Evolutionary conservation across 1,140 invertebrate species (phyloP), one percentile per base, ranked within the genome.

Genomic region (Hyposmocoma kahamanoa): DNA sequence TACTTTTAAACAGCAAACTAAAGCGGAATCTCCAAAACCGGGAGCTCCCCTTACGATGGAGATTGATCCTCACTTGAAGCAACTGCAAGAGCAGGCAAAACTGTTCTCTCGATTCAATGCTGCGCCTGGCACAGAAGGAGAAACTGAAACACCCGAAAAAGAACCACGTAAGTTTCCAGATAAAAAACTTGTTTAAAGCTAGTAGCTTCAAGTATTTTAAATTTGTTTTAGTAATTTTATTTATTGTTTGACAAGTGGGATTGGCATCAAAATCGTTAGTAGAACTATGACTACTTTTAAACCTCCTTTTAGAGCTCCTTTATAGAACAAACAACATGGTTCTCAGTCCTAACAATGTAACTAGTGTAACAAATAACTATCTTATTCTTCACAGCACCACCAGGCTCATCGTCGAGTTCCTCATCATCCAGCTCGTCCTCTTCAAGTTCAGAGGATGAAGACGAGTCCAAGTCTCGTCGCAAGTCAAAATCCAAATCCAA

Each of bases 31-130:
- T 54, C 72, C 65, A 46, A 83, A 84, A 66, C 73, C 73, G 43
- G 82, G 71, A 42, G 83, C 75, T 1, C 87, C 88, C n/a, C 53
- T 87, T 10, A 78, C 70, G 4, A 86, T 87, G 81, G 84, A 84
- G 50, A 85, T 87, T 30, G 84, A 86, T 57, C 80, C 83, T 2
- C 76, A 86, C 49, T 66, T 84, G 41, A 65, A 61, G 6, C 79
- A 87, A 43, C 58, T 85, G 19, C 85, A 86, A 46, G 84, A 87
- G 49, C 81, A 87, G 62, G 81, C 84, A 0, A 87, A 87, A 48
- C 34, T 81, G 49, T 86, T 86, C 45, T 84, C 84, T 3, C 72
- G 75, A n/a, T 77, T 62, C 53, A 87, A 86, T 53, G 69, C 78
- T 18, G 66, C 53, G 4, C 65, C 69, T 11, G 78, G 80, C 26